phyloP scores from a whole-genome alignment of 1,140 invertebrate genomes.

The Drosophila persimilis region DNA sequence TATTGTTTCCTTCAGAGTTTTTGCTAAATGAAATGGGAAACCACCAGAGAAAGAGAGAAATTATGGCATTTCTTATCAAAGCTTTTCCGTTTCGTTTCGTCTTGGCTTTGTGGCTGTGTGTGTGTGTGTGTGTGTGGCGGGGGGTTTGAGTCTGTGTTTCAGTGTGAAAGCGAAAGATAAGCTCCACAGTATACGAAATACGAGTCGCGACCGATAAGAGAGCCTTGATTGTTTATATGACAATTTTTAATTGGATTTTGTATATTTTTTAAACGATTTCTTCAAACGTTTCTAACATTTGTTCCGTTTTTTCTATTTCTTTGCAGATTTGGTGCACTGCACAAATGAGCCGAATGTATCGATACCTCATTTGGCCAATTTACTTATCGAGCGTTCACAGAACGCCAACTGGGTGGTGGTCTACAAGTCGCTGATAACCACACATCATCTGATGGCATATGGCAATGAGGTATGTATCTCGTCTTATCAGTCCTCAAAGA shows the following conservation, averaged over 20 bases:
- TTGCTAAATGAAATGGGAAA: constrained; percentile 14
- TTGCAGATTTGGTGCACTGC: constrained; percentile 98
- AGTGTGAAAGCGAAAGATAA: constrained; percentile 18
- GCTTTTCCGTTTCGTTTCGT: constrained; percentile 20
- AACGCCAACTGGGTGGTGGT: constrained; percentile 99
- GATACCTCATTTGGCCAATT: constrained; percentile 98
- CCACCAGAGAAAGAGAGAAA: constrained; percentile 14
- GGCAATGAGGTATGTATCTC: constrained; percentile 95
- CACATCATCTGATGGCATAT: constrained; percentile 99
- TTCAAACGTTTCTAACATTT: not conserved
- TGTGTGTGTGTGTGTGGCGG: no score
- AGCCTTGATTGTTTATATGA: constrained; percentile 11
- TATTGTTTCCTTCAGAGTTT: constrained; percentile 22
- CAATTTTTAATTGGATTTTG: not conserved
- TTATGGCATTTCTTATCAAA: constrained; percentile 23
- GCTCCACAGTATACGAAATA: constrained; percentile 7
- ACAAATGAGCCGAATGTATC: constrained; percentile 99
- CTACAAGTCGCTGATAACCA: constrained; percentile 98
- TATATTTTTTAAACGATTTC: not conserved
- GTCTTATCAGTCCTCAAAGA: constrained; percentile 1
- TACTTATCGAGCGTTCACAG: constrained; percentile 98
- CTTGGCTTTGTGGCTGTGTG: constrained; percentile 5
- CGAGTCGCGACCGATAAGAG: constrained; percentile 22
- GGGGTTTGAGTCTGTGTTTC: constrained; percentile 9
- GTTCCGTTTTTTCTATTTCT: constrained; percentile 13